A percentile compares a stretch with the other conserved stretches of the same genome.
Conservation (phyloP, 2,113 vertebrate genomes). For the Bettongia penicillata region DNA sequence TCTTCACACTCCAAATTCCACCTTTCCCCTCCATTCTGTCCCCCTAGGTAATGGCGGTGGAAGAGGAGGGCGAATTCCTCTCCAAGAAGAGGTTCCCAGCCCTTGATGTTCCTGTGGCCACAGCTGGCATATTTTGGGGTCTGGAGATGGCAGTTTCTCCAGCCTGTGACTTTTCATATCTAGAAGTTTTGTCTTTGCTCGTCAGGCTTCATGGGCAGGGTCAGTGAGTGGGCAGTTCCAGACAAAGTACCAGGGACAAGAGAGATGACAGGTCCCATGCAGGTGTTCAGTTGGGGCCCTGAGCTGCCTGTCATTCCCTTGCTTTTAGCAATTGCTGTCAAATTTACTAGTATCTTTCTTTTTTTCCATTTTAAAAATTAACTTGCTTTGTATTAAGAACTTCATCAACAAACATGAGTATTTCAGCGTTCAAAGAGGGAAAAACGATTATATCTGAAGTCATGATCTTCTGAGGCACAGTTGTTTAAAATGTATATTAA, state of each 20-base stretch:
- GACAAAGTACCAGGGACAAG: background rate
- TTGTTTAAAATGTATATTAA: background rate
- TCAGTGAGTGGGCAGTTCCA: background rate
- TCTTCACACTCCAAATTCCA: background rate
- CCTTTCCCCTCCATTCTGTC: background rate
- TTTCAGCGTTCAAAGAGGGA: no score
- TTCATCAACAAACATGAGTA: background rate
- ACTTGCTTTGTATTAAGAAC: background rate
- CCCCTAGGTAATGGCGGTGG: background rate
- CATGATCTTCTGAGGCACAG: background rate
- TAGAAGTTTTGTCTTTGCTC: background rate
- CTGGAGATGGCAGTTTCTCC: background rate
- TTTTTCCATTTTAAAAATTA: background rate
- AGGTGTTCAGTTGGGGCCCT: no score
- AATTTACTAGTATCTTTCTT: background rate
- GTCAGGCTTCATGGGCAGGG: background rate
- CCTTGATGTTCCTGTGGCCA: background rate
- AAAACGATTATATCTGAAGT: background rate
- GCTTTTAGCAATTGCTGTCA: background rate
- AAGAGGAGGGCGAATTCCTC: background rate
- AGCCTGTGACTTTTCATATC: no score
- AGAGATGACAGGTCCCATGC: background rate
- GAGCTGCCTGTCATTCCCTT: background rate
- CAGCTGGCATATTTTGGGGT: background rate
- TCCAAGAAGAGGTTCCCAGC: background rate